phyloP scores from a whole-genome alignment of 2,888 invertebrate genomes.

The Drosophila atroscutellata region DNA sequence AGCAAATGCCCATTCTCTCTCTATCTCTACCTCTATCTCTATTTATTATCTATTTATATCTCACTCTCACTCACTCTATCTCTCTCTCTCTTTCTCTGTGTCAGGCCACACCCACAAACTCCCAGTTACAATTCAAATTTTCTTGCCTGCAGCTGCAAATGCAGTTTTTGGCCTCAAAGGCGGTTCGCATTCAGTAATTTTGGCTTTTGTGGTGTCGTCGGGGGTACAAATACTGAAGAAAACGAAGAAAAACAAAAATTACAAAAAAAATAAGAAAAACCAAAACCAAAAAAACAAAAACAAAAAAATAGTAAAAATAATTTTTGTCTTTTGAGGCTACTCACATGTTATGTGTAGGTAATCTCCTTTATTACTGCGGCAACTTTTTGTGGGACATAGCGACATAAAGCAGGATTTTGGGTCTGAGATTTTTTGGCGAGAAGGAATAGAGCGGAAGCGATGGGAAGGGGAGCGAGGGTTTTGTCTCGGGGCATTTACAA shows the following conservation, averaged over 20 bases:
- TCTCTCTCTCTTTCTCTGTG: too few relatives aligned
- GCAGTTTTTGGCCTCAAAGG: constrained; percentile 56
- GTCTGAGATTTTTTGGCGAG: constrained; percentile 16
- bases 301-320: constrained; percentile 30
- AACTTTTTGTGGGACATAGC: constrained; percentile 63
- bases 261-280: not conserved
- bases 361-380: constrained; percentile 80
- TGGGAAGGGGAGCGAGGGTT: not conserved
- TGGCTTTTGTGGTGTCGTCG: constrained; percentile 58
- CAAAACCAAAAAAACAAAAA: not conserved
- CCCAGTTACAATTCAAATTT: constrained; percentile 27
- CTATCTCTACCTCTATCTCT: not conserved
- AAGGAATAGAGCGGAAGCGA: not conserved
- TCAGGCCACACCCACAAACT: not conserved
- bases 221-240: constrained; percentile 5
- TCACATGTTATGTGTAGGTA: constrained; percentile 76
- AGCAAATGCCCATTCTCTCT: not conserved
- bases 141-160: constrained; percentile 40
- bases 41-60: not conserved
- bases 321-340: constrained; percentile 56
- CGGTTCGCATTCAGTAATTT: constrained; percentile 44
- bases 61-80: not conserved
- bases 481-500: constrained; percentile 54
- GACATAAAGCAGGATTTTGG: constrained; percentile 74
- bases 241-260: constrained; percentile 21